Evolutionary conservation across 2,113 vertebrate genomes (phyloP), one percentile per base, ranked within the genome.

Genomic region (Alligator mississippiensis): DNA sequence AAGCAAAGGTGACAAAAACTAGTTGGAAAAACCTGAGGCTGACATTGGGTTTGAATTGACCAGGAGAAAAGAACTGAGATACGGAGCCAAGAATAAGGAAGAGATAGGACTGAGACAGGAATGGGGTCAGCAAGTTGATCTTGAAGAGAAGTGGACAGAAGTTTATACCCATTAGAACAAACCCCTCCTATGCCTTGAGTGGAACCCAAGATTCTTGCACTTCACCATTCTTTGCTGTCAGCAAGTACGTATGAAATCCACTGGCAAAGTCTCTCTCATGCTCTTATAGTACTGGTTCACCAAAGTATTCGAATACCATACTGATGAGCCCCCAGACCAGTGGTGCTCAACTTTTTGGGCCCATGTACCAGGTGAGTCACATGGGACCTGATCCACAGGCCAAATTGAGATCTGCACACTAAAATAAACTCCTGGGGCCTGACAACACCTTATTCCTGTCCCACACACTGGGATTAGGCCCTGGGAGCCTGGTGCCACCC

Each of bases 171-270:
- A 16, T 0, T 0, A 86, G 28, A 63, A 16, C 18, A 27, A 68
- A 82, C 12, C 24, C 8, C n/a, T 87, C 30, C 70, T 72, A 5
- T 9, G 11, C 54, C 85, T 6, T 25, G 16, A 77, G n/a, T 66
- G 0, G 0, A 84, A 72, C 4, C 28, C 87, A 47, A 61, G 1
- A 5, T 30, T 89, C 22, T 38, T 76, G 28, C 47, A 16, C n/a
- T n/a, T 12, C 5, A 11, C 75, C n/a, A 15, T 88, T 77, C 27
- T 81, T 17, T 21, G 22, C 61, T 84, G 25, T 64, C 47, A 84
- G 62, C 14, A 2, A 59, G 8, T 21, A 75, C 80, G 18, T 61
- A 16, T 81, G 59, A 60, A 88, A 85, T 25, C n/a, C 9, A 15
- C 28, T n/a, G 59, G 24, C 28, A 61, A 68, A 54, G 47, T 9